Evolutionary conservation across 2,797 vertebrate species (phyloP).

Genomic region (Ficedula albicollis): DNA sequence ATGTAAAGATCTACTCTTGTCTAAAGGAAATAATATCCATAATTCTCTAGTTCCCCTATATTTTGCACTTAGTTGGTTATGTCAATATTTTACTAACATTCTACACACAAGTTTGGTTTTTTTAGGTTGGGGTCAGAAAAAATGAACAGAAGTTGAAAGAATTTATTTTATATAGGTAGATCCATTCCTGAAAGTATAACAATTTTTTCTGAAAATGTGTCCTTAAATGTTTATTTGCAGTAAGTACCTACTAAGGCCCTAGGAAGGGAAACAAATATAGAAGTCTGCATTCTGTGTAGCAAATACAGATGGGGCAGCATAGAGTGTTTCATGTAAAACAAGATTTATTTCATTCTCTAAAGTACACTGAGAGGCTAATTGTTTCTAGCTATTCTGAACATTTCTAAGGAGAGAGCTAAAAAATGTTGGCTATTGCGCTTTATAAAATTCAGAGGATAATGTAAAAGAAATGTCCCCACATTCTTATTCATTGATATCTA

Average conservation of each 20-base stretch:
- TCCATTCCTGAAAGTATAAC: neutral
- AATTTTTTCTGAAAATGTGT: neutral
- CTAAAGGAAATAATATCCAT: neutral
- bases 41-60: neutral
- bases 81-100: neutral
- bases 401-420: neutral
- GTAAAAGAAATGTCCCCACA: neutral
- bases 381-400: neutral
- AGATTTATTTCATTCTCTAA: neutral
- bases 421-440: accelerated
- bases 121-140: neutral
- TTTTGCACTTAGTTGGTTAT: neutral
- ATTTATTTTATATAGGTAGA: neutral
- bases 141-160: neutral
- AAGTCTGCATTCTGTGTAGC: neutral
- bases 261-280: neutral
- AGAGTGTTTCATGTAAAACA: neutral
- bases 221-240: neutral
- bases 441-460: neutral
- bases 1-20: neutral
- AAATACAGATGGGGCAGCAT: neutral
- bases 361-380: neutral
- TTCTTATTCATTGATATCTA: neutral
- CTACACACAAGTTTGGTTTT: accelerated
- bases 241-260: neutral